Evolutionary conservation across 2,888 invertebrate genomes (phyloP), one percentile per base, ranked within the genome.

Genomic region (Mantis religiosa): DNA sequence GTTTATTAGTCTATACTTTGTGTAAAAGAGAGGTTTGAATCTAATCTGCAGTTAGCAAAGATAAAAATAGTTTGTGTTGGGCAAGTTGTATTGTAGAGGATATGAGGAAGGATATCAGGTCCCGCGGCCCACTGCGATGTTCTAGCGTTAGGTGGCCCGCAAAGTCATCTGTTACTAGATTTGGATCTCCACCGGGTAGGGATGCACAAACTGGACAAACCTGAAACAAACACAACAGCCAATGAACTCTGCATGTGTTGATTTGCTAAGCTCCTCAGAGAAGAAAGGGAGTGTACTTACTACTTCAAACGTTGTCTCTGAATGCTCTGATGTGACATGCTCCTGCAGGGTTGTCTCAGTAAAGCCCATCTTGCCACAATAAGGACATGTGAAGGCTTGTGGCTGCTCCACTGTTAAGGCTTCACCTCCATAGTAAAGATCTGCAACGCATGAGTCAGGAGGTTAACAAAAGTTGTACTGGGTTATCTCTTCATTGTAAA

Each of bases 201-300:
- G 98, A 97, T 90, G 99, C 99, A 94, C 99, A 99, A 88, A 99
- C 96, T 91, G 99, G 99, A 94, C 99, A 99, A 89, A 99, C 98
- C 96, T 99, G 94, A 94, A 92, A 89, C 92, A 91, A 91, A 90
- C 87, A 89, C 90, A 87, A 90, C 84, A 89, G 89, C 89, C 27
- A 71, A 82, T 89, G 25, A 28, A 15, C 28, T 83, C 20, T 8
- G 28, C 30, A 20, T 28, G 28, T 83, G 7, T 15, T 3, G 25
- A 82, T 6, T 6, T n/a, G 25, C 25, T 82, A 28, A 28, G 28
- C 4, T n/a, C n/a, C 15, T 28, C 28, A 28, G 28, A 20, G 28
- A 12, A n/a, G 28, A 83, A 0, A 83, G 28, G n/a, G 3, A 2
- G 12, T n/a, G 3, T 28, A 93, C 95, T 93, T 93, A 96, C 96